phyloP scores from a whole-genome alignment of 2,797 vertebrate species.

The Hapalemur alaotrensis region DNA sequence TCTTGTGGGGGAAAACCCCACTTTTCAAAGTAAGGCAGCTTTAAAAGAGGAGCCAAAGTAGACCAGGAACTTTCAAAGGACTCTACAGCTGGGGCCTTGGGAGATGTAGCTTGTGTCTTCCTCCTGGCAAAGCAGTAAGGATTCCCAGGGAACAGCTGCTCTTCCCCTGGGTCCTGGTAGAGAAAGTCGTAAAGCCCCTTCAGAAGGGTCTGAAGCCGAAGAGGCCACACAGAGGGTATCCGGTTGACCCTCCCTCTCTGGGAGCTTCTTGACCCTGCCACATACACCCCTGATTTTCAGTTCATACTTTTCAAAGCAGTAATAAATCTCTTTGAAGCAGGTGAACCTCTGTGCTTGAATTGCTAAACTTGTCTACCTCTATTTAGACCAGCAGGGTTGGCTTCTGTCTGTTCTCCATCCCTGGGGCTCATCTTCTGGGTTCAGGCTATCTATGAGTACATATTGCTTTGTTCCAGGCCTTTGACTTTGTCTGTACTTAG shows the following conservation, averaged over 20 bases:
- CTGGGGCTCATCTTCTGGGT: neutral
- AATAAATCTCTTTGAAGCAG: neutral
- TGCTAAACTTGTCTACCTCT: neutral
- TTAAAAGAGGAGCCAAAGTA: neutral
- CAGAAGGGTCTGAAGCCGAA: neutral
- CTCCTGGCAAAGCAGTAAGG: neutral
- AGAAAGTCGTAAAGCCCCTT: neutral
- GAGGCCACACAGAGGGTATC: rapidly evolving
- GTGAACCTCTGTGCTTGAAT: neutral
- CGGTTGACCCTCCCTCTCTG: neutral
- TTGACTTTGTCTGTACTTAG: neutral
- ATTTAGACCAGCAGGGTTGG: neutral
- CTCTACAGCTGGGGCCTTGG: neutral
- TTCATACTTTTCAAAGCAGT: neutral
- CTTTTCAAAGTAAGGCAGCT: neutral
- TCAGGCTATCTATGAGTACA: neutral
- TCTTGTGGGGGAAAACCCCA: neutral
- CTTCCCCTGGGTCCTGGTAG: neutral
- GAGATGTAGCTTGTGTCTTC: neutral
- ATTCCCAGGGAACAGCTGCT: neutral
- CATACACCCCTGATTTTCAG: neutral
- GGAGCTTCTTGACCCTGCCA: neutral
- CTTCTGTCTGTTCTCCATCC: neutral
- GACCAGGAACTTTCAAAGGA: neutral
- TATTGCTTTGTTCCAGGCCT: neutral